A percentile compares a stretch with the other conserved stretches of the same genome.
These are phyloP conservation scores for Trissolcus brochymenae DNA, from an alignment of 2,888 invertebrate genomes.

Conservation along the genomic window DNA sequence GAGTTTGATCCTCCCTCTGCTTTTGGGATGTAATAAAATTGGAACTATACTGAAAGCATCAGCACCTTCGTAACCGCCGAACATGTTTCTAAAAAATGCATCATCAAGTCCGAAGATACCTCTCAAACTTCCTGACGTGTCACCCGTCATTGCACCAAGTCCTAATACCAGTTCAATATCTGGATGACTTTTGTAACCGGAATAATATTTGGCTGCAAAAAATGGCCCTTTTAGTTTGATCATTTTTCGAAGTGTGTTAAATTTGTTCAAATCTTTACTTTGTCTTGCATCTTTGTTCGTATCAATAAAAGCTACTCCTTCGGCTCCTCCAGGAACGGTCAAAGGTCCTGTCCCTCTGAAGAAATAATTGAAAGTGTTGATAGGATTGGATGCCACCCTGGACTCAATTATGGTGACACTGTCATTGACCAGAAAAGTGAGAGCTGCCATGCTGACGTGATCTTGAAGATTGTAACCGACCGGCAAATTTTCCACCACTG, in stretches of 20 bases:
- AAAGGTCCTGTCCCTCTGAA: constrained; percentile 83
- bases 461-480: constrained; percentile 91
- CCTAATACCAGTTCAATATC: constrained; percentile 90
- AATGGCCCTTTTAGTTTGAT: neutral
- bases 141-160: constrained; percentile 86
- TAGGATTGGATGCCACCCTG: constrained; percentile 77
- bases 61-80: constrained; percentile 77
- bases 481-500: constrained; percentile 82
- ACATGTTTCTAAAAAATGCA: constrained; percentile 80
- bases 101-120: constrained; percentile 82
- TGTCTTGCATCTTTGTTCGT: constrained; percentile 76
- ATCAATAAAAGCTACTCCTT: constrained; percentile 85
- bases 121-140: constrained; percentile 82
- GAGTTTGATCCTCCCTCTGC: constrained; percentile 84
- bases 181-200: constrained; percentile 78
- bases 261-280: constrained; percentile 7
- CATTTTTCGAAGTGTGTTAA: neutral
- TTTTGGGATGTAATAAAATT: constrained; percentile 85
- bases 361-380: constrained; percentile 81
- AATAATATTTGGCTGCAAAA: constrained; percentile 20
- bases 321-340: constrained; percentile 87
- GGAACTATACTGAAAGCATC: constrained; percentile 85
- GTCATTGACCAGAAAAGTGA: constrained; percentile 85
- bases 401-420: constrained; percentile 83
- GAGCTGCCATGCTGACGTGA: constrained; percentile 84